Percentiles rank a stretch among this genome's conserved stretches.
Conservation (phyloP, 2,888 invertebrate species). For the Norana najaformis region DNA sequence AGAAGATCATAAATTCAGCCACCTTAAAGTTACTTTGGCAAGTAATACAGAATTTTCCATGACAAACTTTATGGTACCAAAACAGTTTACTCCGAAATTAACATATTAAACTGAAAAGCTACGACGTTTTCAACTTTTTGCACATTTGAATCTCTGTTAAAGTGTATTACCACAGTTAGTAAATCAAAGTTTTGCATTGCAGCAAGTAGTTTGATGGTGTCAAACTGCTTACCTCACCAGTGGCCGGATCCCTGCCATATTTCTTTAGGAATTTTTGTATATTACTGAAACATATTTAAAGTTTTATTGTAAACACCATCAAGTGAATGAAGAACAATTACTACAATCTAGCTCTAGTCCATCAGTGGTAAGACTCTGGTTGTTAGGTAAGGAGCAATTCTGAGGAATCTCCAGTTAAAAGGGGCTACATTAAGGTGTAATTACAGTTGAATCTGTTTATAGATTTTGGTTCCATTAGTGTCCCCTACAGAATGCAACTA, state of each 20-base stretch:
- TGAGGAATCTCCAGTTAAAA: no score
- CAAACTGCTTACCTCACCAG: conserved; percentile 73
- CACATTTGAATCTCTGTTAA: no score
- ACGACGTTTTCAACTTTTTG: neutral
- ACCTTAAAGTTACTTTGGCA: neutral
- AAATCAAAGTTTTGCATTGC: neutral
- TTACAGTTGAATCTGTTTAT: no score
- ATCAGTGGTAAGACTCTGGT: no score
- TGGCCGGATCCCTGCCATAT: conserved; percentile 89
- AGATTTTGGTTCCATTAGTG: no score
- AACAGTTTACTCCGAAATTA: neutral
- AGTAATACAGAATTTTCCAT: neutral
- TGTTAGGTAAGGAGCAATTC: no score
- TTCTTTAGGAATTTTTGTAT: conserved; percentile 84
- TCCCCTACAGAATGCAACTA: no score
- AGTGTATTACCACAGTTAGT: no score
- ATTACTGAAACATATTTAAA: conserved; percentile 63
- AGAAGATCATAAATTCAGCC: neutral
- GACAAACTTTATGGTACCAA: no score
- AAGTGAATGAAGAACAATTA: neutral
- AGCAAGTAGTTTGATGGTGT: conserved; percentile 50
- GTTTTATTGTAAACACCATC: neutral
- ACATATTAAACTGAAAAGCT: neutral
- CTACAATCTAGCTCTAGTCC: neutral
- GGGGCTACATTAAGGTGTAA: no score